Base-by-base conservation (phyloP, 2,113 vertebrate species). In the Prionailurus viverrinus region DNA sequence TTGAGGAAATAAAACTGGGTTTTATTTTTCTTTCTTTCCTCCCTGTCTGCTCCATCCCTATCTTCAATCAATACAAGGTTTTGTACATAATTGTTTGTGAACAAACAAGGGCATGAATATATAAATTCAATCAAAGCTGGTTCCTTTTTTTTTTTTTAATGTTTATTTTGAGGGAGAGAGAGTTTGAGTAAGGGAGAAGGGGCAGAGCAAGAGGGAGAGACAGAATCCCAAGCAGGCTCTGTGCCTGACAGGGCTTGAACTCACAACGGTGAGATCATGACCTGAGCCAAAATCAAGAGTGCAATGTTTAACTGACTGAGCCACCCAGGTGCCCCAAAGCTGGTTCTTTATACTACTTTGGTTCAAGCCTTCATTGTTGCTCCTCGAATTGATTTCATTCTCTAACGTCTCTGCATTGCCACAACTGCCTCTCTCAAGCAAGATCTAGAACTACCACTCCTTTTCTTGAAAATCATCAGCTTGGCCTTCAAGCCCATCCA, bases 11-110 rank as follows among this genome's bases (percentile, higher is more conserved):
- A 87, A 87, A 73, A 86, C n/a, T 58, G 18, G 23, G 1, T 90
- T 91, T 92, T 89, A 45, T 65, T 68, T 78, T 87, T 95, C 74
- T 86, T 93, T 71, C 5, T 91, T 88, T 74, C 58, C 68, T 76
- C 41, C 63, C 71, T 55, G 11, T 88, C 74, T 95, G 36, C 36
- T 45, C 55, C 8, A 51, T 61, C 48, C n/a, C 19, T 68, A 48
- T 23, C 68, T 78, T 95, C 63, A 61, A 6, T 65, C n/a, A 93
- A 25, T 48, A 66, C 36, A 73, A 78, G 33, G 11, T 58, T 91
- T 90, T 92, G 45, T n/a, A 41, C 29, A 5, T 87, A 71, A 79
- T 63, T 55, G 29, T 78, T 33, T 96, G 51, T 48, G 73, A 86
- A 74, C 33, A 93, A 63, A 45, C n/a, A 68, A 53, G 48, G 29